These are phyloP conservation scores for Rhynchotus rufescens DNA, from an alignment of 2,797 vertebrate genomes.

Conservation along the genomic window DNA sequence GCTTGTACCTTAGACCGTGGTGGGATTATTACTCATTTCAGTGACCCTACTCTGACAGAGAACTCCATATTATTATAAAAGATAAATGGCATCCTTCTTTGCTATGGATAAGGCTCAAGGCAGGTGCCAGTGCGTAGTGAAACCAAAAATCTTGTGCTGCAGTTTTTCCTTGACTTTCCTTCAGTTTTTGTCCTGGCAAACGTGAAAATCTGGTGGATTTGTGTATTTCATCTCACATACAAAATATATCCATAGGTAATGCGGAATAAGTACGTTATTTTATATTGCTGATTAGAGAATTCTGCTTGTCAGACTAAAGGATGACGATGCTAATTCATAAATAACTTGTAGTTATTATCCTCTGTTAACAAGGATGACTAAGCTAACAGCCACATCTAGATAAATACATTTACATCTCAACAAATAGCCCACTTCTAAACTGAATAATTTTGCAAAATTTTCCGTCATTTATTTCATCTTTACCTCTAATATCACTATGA, in stretches of 20 bases:
- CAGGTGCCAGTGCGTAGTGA: conserved; percentile 65
- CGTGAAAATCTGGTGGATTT: not conserved
- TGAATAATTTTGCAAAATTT: not conserved
- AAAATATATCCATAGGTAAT: not conserved
- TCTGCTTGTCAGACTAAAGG: not conserved
- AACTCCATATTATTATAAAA: conserved; percentile 82
- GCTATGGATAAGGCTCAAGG: conserved; percentile 73
- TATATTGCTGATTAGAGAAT: not conserved
- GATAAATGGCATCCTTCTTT: conserved; percentile 88
- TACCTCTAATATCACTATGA: not conserved
- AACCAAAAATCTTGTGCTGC: conserved; percentile 10
- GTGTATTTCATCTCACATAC: not conserved
- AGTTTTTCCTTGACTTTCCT: not conserved
- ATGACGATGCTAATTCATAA: not conserved
- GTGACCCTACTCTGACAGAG: conserved; percentile 81
- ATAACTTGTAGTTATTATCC: not conserved
- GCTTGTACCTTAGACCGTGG: conserved; percentile 84
- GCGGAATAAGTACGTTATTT: not conserved
- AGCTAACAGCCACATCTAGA: not conserved
- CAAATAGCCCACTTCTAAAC: not conserved
- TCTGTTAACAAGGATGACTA: not conserved
- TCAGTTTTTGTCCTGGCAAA: not conserved
- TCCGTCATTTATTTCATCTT: not conserved
- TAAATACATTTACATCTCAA: not conserved
- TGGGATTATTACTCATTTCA: conserved; percentile 85